A percentile compares a stretch with the other conserved stretches of the same genome.
phyloP scores from a whole-genome alignment of 2,113 vertebrate species.

The Lepus americanus region DNA sequence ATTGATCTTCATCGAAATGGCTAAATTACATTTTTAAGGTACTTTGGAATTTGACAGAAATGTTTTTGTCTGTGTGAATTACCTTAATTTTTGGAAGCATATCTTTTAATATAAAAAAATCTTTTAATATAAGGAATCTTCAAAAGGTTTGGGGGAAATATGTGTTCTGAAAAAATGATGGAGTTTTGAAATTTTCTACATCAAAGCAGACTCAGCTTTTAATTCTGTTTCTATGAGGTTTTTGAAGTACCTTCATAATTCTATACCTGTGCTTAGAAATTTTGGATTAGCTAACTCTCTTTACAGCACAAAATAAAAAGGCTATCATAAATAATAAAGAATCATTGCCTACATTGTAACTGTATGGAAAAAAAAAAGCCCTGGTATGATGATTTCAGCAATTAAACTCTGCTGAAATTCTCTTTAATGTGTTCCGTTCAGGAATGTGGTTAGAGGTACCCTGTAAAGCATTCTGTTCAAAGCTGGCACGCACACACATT shows the following conservation, averaged over 20 bases:
- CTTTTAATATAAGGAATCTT: not conserved
- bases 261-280: constrained; percentile 25
- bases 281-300: not conserved
- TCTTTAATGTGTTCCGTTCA: not conserved
- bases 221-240: no score
- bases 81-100: not conserved
- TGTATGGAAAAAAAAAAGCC: not conserved
- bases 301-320: constrained; percentile 25
- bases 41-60: constrained; percentile 3
- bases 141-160: no score
- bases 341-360: not conserved
- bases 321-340: not conserved
- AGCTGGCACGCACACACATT: not conserved
- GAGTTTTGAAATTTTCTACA: no score
- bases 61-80: not conserved
- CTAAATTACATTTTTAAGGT: constrained; percentile 13
- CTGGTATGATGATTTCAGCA: not conserved
- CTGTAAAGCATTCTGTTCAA: no score
- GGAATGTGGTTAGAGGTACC: not conserved
- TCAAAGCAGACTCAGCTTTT: no score
- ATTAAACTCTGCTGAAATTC: constrained; percentile 9
- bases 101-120: not conserved
- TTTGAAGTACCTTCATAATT: not conserved
- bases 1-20: constrained; percentile 23
- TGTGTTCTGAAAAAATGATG: no score